Percentiles rank a stretch among this genome's conserved stretches.
Evolutionary conservation across 2,888 invertebrate genomes (phyloP).

Genomic region (Eupithecia dodoneata): DNA sequence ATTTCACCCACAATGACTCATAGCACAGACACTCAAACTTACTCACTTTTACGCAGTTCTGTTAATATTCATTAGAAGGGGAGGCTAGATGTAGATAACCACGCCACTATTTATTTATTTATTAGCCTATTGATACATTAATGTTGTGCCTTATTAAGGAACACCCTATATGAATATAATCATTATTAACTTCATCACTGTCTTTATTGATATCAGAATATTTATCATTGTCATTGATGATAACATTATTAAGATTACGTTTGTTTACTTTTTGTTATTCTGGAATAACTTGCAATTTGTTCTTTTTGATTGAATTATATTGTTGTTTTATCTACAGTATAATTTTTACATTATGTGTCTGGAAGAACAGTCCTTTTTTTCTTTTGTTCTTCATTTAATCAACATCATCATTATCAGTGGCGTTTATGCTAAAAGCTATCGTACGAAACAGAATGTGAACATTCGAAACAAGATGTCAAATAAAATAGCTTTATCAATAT

Average conservation of each 20-base stretch:
- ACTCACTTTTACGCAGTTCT: constrained; percentile 64
- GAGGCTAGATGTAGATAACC: constrained; percentile 71
- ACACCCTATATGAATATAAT: constrained; percentile 29
- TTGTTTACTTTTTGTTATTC: neutral
- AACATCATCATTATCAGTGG: neutral
- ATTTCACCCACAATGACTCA: constrained; percentile 62
- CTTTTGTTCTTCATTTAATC: neutral
- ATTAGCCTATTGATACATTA: constrained; percentile 44
- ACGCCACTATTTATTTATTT: constrained; percentile 44
- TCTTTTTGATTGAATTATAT: neutral
- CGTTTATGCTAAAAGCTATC: neutral
- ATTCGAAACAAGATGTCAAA: neutral
- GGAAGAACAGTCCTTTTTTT: neutral
- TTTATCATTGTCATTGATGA: constrained; percentile 23
- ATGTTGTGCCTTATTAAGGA: constrained; percentile 29
- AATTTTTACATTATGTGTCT: neutral
- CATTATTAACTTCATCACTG: constrained; percentile 36
- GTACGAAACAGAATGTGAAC: neutral
- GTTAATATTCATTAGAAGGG: constrained; percentile 82
- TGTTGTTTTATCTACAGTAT: neutral
- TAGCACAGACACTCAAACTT: constrained; percentile 48
- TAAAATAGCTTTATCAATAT: constrained; percentile 2
- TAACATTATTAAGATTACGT: constrained; percentile 1
- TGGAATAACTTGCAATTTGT: constrained; percentile 4
- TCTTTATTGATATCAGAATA: constrained; percentile 21